phyloP scores from a whole-genome alignment of 2,113 vertebrate genomes.

The Proteles cristata region DNA sequence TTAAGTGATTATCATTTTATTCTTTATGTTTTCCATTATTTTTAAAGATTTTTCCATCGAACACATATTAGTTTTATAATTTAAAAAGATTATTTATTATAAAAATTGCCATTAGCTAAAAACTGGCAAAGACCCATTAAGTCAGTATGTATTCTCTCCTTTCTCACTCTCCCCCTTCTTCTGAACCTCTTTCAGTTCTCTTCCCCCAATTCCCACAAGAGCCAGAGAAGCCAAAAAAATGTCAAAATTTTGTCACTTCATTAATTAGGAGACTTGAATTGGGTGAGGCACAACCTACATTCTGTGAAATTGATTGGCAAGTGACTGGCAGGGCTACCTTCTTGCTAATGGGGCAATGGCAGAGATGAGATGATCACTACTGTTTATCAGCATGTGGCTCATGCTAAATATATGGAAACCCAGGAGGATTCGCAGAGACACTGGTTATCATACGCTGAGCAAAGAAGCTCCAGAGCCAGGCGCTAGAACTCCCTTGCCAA shows the following conservation, averaged over 20 bases:
- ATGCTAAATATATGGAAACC: not conserved
- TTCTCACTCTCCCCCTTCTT: not conserved
- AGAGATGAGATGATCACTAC: conserved; percentile 59
- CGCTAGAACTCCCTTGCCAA: not conserved
- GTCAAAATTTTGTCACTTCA: conserved; percentile 79
- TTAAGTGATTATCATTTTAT: conserved; percentile 32
- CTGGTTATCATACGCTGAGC: not conserved
- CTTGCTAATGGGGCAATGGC: conserved; percentile 71
- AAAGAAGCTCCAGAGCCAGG: not conserved
- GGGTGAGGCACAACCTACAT: conserved; percentile 68
- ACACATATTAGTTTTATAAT: conserved; percentile 18
- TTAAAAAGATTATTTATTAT: conserved; percentile 6
- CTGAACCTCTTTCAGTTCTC: conserved; percentile 26
- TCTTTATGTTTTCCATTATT: conserved; percentile 35
- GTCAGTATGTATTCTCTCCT: not conserved
- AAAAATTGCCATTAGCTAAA: conserved; percentile 38
- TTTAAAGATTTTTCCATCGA: not conserved
- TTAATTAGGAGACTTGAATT: conserved; percentile 79
- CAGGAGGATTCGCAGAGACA: not conserved
- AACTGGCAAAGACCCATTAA: not conserved
- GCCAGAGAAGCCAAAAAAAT: conserved; percentile 72
- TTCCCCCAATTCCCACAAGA: conserved; percentile 61
- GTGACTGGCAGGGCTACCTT: conserved; percentile 75
- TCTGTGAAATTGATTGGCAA: conserved; percentile 79
- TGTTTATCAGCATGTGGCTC: conserved; percentile 49